Percentiles rank a stretch among this genome's conserved stretches.
These are phyloP conservation scores for Drosophila albomicans DNA, from an alignment of 1,140 invertebrate species.

Conservation along the genomic window DNA sequence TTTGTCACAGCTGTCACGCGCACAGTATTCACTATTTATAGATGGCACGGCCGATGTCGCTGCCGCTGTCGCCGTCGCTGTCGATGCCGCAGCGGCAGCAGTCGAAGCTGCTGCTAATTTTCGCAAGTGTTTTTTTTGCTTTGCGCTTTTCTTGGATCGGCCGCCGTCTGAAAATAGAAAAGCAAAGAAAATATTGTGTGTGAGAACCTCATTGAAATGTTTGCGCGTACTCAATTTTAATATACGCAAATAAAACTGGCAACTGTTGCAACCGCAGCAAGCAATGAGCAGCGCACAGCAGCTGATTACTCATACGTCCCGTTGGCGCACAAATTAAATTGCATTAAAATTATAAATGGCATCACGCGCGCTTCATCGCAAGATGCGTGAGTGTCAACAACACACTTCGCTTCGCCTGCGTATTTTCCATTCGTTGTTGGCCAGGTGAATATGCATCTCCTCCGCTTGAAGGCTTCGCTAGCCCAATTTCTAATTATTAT, in stretches of 20 bases:
- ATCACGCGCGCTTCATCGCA: slow-evolving; percentile 37
- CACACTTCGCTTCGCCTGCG: background rate
- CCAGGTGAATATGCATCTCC: slow-evolving; percentile 37
- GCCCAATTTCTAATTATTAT: slow-evolving; percentile 61
- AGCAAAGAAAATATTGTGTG: slow-evolving; percentile 64
- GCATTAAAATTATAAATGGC: slow-evolving; percentile 69
- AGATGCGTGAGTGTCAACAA: slow-evolving; percentile 38
- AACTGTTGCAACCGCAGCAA: slow-evolving; percentile 24
- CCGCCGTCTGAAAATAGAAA: slow-evolving; percentile 77
- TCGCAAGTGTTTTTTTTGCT: slow-evolving; percentile 80
- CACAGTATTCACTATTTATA: slow-evolving; percentile 75
- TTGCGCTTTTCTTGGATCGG: slow-evolving; percentile 76
- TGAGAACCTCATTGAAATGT: slow-evolving; percentile 77
- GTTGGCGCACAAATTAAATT: slow-evolving; percentile 66
- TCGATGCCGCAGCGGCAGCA: slow-evolving; percentile 22
- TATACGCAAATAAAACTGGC: slow-evolving; percentile 44
- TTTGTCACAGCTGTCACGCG: slow-evolving; percentile 77
- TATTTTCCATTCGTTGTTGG: background rate
- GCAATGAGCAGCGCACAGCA: slow-evolving; percentile 16
- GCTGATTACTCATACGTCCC: slow-evolving; percentile 78
- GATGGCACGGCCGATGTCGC: slow-evolving; percentile 55
- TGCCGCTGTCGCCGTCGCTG: background rate
- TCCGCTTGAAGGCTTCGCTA: slow-evolving; percentile 50
- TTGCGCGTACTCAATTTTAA: slow-evolving; percentile 77
- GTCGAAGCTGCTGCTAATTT: slow-evolving; percentile 68